Evolutionary conservation across 2,888 invertebrate genomes (phyloP).

Genomic region (Heliconius sara): DNA sequence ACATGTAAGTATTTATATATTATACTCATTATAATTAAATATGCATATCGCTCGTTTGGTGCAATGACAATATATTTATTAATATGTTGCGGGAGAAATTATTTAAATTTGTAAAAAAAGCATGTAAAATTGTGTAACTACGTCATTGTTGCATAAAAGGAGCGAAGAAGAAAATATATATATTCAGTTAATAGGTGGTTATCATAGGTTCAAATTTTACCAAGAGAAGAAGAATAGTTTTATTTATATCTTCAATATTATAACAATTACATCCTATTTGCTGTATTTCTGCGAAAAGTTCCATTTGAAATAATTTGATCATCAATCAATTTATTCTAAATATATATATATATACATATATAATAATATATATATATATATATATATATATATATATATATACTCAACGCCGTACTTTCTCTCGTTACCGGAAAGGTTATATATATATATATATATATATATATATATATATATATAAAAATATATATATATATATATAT

Average conservation of each 20-base stretch:
- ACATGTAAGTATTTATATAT: conserved; percentile 70
- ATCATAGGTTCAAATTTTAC: not conserved
- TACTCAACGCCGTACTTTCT: no score
- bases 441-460: not conserved
- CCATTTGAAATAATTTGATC: no score
- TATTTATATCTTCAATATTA: not conserved
- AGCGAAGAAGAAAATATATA: not conserved
- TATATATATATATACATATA: not conserved
- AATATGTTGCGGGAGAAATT: accelerated
- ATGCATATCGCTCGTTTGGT: not conserved
- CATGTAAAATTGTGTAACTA: not conserved
- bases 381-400: no score
- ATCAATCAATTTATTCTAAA: not conserved
- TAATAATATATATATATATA: no score
- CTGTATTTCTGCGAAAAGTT: not conserved
- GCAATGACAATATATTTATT: not conserved
- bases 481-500: no score
- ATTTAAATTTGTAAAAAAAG: not conserved
- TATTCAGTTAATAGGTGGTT: not conserved
- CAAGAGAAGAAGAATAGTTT: not conserved
- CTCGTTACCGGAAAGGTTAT: no score
- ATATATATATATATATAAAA: no score
- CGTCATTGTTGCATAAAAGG: not conserved
- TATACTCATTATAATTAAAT: not conserved
- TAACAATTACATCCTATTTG: not conserved